These are phyloP conservation scores for Rousettus leschenaultii DNA, from an alignment of 2,113 vertebrate species.

Conservation along the genomic window DNA sequence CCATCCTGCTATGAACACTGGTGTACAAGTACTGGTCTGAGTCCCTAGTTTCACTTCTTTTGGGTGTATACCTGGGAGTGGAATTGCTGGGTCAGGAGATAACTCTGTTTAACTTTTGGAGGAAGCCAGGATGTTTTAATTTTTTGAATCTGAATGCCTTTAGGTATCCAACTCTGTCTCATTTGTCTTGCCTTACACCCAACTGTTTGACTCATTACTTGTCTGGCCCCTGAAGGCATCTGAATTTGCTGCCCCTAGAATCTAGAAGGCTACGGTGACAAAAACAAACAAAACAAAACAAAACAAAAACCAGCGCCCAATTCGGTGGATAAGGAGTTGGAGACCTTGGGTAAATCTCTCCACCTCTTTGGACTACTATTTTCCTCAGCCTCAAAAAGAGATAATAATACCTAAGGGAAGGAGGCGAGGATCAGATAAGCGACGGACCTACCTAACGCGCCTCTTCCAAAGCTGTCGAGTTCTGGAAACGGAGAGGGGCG, in stretches of 20 bases:
- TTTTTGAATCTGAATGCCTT: neutral
- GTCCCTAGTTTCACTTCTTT: neutral
- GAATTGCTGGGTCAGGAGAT: neutral
- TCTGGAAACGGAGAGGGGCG: neutral
- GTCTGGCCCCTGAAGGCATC: constrained; percentile 5
- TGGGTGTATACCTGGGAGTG: neutral
- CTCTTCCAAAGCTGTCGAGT: neutral
- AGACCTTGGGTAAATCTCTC: neutral
- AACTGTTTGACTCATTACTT: neutral
- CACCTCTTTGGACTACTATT: neutral
- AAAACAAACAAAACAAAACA: neutral
- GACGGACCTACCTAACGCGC: neutral
- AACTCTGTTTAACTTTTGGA: neutral
- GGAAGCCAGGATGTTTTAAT: neutral
- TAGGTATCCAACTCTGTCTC: neutral
- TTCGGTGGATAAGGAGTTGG: neutral
- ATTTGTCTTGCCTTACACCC: neutral
- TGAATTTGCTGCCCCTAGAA: constrained; percentile 19
- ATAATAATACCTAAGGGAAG: neutral
- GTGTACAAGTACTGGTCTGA: neutral
- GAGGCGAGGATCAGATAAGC: neutral
- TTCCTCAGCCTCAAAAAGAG: neutral
- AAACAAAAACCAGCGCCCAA: neutral
- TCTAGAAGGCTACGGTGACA: neutral
- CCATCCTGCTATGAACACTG: neutral